Base-by-base conservation (phyloP, 1,140 invertebrate genomes). In the Leptinotarsa lineolata region DNA sequence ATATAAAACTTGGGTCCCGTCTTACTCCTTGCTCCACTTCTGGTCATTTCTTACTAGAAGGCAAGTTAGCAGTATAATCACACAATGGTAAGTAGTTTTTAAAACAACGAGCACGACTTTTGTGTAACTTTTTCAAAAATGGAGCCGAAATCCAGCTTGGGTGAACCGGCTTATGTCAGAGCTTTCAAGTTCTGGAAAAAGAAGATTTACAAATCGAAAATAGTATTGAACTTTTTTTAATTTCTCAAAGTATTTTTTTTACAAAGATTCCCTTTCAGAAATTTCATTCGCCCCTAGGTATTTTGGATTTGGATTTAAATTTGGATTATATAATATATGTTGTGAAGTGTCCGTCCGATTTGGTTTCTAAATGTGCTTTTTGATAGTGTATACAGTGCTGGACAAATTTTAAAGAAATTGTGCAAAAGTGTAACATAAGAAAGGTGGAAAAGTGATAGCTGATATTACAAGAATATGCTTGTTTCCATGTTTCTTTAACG, bases 1-100 rank as follows among this genome's bases (percentile, higher is more conserved):
- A 86, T 88, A 91, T 91, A 91, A 92, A 91, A 91, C 89, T 88
- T 87, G 87, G 86, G 86, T 85, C 86, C 86, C 84, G 86, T 86
- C 87, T 87, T 85, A 86, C 85, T 86, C 87, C 84, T 86, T 86
- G 87, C 88, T 89, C 89, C 91, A 92, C 89, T 92, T 90, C 89
- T 91, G 89, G 89, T 91, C 88, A 87, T 87, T 60, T 74, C 74
- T 79, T 75, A 80, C 82, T 80, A 82, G 83, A 83, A 84, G 82
- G 87, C 89, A 90, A 87, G 88, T 88, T 88, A 87, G 70, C 88
- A 88, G 87, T 88, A 85, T 88, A 87, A 78, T 80, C 72, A 79
- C 85, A 88, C 86, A 87, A 92, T 91, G 90, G 90, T 91, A 85
- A 91, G 90, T 88, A 82, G 83, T 15, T 12, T 30, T 24, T 45